phyloP scores from a whole-genome alignment of 2,888 invertebrate genomes.

The Philaethria dido region DNA sequence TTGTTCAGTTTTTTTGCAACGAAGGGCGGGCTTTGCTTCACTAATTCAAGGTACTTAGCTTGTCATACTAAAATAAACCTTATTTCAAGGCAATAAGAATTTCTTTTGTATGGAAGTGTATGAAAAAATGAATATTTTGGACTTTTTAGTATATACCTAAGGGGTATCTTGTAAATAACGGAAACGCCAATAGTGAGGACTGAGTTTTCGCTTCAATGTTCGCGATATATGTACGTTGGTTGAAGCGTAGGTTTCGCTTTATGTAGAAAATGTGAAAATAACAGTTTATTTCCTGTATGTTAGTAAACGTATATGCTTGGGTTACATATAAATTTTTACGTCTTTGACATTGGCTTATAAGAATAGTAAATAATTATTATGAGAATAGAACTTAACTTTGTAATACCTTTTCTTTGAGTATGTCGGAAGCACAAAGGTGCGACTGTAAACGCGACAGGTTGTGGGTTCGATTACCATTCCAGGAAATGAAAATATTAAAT shows the following conservation, averaged over 20 bases:
- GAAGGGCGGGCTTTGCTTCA: constrained; percentile 43
- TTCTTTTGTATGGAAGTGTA: not conserved
- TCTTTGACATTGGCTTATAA: too few relatives aligned
- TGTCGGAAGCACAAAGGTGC: too few relatives aligned
- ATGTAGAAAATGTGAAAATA: constrained; percentile 13
- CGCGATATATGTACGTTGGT: not conserved
- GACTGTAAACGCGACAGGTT: too few relatives aligned
- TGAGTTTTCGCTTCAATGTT: not conserved
- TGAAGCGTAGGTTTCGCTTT: not conserved
- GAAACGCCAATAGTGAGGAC: constrained; percentile 12
- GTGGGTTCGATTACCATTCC: too few relatives aligned
- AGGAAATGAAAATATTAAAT: too few relatives aligned
- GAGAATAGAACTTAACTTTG: too few relatives aligned
- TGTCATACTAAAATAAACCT: not conserved
- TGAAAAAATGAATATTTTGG: constrained; percentile 19
- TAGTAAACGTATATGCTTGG: not conserved
- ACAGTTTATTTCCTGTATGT: constrained; percentile 7
- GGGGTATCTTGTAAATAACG: constrained; percentile 1
- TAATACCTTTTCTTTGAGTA: too few relatives aligned
- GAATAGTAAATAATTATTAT: too few relatives aligned
- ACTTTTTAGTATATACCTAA: constrained; percentile 21
- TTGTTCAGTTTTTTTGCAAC: constrained; percentile 46
- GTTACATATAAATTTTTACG: too few relatives aligned
- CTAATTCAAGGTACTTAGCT: constrained; percentile 18
- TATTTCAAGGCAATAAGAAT: not conserved